Evolutionary conservation across 1,140 invertebrate genomes (phyloP).

Genomic region (Zaprionus vittiger): DNA sequence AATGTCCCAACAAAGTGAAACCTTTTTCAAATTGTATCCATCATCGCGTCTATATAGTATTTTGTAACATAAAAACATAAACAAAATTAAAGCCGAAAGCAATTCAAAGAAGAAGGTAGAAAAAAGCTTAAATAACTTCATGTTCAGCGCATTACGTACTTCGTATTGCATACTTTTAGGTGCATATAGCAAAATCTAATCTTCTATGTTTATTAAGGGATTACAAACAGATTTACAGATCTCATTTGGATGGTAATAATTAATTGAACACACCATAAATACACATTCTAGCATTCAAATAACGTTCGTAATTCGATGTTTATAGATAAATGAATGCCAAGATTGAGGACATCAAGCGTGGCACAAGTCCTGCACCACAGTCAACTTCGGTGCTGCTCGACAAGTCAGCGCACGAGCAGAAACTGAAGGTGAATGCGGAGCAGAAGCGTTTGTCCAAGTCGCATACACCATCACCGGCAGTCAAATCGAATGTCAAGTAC

Average conservation of each 20-base stretch:
- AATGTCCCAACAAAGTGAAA: not conserved
- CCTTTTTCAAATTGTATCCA: not conserved
- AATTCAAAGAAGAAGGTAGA: not conserved
- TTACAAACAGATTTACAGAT: too few relatives aligned
- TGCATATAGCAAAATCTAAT: too few relatives aligned
- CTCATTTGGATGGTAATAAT: too few relatives aligned
- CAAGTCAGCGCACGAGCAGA: slow-evolving; percentile 64
- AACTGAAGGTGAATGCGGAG: slow-evolving; percentile 44
- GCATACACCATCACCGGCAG: slow-evolving; percentile 64
- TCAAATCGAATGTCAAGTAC: slow-evolving; percentile 58
- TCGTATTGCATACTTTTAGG: too few relatives aligned
- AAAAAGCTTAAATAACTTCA: too few relatives aligned
- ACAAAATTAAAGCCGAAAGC: slow-evolving; percentile 14
- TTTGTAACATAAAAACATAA: slow-evolving; percentile 18
- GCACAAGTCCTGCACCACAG: slow-evolving; percentile 86
- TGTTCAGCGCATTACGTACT: too few relatives aligned
- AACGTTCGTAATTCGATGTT: too few relatives aligned
- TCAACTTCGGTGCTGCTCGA: slow-evolving; percentile 77
- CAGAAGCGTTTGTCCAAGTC: slow-evolving; percentile 53
- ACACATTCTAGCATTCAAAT: too few relatives aligned
- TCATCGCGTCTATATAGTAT: not conserved
- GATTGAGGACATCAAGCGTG: slow-evolving; percentile 87
- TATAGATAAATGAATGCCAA: slow-evolving; percentile 85
- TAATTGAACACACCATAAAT: too few relatives aligned
- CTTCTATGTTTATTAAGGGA: too few relatives aligned